A percentile compares a stretch with the other conserved stretches of the same genome.
phyloP scores from a whole-genome alignment of 2,888 invertebrate genomes.

The Ennomos fuscantarius region DNA sequence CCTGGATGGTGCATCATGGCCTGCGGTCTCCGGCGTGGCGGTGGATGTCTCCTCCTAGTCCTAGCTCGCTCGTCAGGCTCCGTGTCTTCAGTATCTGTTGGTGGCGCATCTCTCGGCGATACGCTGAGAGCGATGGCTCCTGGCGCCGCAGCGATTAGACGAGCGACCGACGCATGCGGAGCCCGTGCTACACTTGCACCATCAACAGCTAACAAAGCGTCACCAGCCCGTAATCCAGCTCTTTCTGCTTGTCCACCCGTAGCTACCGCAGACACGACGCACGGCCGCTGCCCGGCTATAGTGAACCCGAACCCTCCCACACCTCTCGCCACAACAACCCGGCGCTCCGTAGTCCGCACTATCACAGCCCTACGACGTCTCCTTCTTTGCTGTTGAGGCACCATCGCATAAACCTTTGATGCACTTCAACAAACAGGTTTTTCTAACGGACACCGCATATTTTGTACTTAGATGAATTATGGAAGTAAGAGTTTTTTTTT shows the following conservation, averaged over 20 bases:
- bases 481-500: conserved; percentile 14
- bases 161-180: conserved; percentile 96
- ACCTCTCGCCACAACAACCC: conserved; percentile 94
- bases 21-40: conserved; percentile 72
- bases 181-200: conserved; percentile 95
- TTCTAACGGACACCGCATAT: conserved; percentile 40
- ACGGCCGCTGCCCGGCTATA: conserved; percentile 98
- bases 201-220: conserved; percentile 96
- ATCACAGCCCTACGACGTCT: conserved; percentile 73
- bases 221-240: conserved; percentile 95
- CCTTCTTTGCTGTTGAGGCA: conserved; percentile 78
- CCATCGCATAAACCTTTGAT: conserved; percentile 60
- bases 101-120: conserved; percentile 84
- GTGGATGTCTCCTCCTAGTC: conserved; percentile 72
- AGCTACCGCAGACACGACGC: conserved; percentile 97
- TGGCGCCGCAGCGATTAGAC: conserved; percentile 94
- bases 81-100: conserved; percentile 78
- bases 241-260: conserved; percentile 93
- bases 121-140: conserved; percentile 94
- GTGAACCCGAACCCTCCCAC: conserved; percentile 98
- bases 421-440: conserved; percentile 38
- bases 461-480: conserved; percentile 33
- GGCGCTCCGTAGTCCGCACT: conserved; percentile 87
- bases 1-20: conserved; percentile 74
- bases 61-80: conserved; percentile 77